A percentile compares a stretch with the other conserved stretches of the same genome.
Evolutionary conservation across 2,113 vertebrate genomes (phyloP).

Genomic region (Haemorhous mexicanus): DNA sequence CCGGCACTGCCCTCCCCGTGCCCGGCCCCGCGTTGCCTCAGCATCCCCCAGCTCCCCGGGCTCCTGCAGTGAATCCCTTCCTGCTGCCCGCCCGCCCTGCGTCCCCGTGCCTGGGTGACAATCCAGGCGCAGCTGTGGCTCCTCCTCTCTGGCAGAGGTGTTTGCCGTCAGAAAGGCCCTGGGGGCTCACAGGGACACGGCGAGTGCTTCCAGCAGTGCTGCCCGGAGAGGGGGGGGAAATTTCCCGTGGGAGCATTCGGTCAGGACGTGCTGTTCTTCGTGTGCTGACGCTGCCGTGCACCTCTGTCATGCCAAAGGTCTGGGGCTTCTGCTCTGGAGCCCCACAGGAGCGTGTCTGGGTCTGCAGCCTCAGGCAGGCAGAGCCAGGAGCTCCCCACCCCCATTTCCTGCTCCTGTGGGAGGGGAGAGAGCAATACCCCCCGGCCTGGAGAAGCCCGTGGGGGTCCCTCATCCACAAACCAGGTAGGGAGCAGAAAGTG

Average conservation of each 20-base stretch:
- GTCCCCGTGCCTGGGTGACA: neutral
- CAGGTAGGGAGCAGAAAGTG: rapidly evolving
- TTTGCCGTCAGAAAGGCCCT: neutral
- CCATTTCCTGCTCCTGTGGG: neutral
- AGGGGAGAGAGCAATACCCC: rapidly evolving
- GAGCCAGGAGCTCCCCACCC: neutral
- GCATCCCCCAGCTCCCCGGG: rapidly evolving
- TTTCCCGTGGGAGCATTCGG: rapidly evolving
- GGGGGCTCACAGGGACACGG: neutral
- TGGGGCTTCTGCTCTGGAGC: neutral
- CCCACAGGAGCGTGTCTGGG: rapidly evolving
- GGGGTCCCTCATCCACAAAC: neutral
- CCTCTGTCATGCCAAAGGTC: neutral
- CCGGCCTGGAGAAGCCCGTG: rapidly evolving
- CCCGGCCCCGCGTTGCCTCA: neutral
- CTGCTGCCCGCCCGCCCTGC: neutral
- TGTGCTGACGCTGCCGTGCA: neutral
- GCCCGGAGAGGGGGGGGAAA: rapidly evolving
- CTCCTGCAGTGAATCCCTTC: rapidly evolving
- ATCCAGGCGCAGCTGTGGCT: neutral
- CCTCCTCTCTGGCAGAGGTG: neutral
- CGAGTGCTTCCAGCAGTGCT: neutral
- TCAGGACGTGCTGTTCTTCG: rapidly evolving
- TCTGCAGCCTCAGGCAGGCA: neutral
- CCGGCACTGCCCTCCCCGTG: neutral